These are phyloP conservation scores for Maccullochella peelii DNA, from an alignment of 2,113 vertebrate species.

Conservation along the genomic window DNA sequence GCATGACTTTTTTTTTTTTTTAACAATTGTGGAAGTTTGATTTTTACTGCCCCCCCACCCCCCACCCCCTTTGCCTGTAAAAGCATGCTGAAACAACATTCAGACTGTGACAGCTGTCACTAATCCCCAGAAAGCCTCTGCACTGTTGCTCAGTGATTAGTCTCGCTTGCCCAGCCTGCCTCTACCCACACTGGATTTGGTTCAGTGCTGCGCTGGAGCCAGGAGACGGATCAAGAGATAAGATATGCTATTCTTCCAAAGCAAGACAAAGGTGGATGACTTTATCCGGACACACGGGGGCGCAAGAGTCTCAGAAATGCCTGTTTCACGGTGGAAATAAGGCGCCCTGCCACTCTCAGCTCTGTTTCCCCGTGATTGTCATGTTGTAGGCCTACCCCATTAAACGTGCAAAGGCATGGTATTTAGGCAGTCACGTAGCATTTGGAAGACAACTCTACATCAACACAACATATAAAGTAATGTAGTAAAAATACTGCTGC, in stretches of 20 bases:
- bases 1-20: not conserved
- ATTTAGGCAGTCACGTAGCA: not conserved
- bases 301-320: conserved; percentile 38
- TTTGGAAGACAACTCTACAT: not conserved
- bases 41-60: not conserved
- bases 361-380: not conserved
- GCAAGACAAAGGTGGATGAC: not conserved
- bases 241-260: not conserved
- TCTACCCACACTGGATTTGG: conserved; percentile 4
- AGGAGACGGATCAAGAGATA: not conserved
- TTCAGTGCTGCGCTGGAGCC: conserved; percentile 2
- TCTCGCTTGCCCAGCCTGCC: not conserved
- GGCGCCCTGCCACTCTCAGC: not conserved
- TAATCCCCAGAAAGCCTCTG: conserved; percentile 19
- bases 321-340: not conserved
- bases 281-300: conserved; percentile 25
- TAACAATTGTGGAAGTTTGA: not conserved
- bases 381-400: not conserved
- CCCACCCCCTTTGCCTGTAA: not conserved
- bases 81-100: not conserved
- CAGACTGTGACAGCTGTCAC: conserved; percentile 46
- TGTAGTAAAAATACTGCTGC: not conserved
- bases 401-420: not conserved
- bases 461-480: not conserved
- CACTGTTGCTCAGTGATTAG: conserved; percentile 32